Evolutionary conservation across 2,888 invertebrate genomes (phyloP), one percentile per base, ranked within the genome.

Genomic region (Orthosia incerta): DNA sequence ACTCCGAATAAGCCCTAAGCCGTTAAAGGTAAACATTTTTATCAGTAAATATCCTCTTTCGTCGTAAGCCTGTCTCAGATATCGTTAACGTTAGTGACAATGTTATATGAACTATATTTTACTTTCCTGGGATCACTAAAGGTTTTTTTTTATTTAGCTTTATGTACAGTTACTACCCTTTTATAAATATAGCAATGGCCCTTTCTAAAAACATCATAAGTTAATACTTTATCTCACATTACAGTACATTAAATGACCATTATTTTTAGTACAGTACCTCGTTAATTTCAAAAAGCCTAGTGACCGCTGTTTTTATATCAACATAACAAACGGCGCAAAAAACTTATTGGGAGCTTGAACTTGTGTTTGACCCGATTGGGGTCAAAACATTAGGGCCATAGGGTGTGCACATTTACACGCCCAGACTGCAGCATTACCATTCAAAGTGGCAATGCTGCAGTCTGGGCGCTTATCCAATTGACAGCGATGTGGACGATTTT

Each of bases 251-350:
- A 50, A 23, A 1, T 16, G 26, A 2, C n/a, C 46, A 62, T 76
- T 80, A 57, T 31, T 62, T 76, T 62, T 57, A 62, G 13, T 26
- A 48, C 2, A 9, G 20, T 15, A 57, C n/a, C 31, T 74, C 56
- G 31, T 79, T 62, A 51, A 46, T 51, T 62, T 76, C 51, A 13
- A 46, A 57, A 62, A 74, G 62, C 46, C 45, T 31, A 15, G 1
- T 20, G 53, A 18, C n/a, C 18, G 7, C 15, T 51, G 0, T 53
- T 11, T 48, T 39, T 60, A 13, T 26, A 53, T 11, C 13, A 26
- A 45, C 13, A 53, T 53, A 55, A 39, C 39, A 39, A 39, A 39
- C 39, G 9, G 9, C 39, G 39, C 9, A 39, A 39, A 31, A 39
- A 39, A 9, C 39, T 39, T 39, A 9, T 39, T 39, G 9, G 39